Evolutionary conservation across 2,113 vertebrate species (phyloP), one percentile per base, ranked within the genome.

Genomic region (Stigmatopora argus): DNA sequence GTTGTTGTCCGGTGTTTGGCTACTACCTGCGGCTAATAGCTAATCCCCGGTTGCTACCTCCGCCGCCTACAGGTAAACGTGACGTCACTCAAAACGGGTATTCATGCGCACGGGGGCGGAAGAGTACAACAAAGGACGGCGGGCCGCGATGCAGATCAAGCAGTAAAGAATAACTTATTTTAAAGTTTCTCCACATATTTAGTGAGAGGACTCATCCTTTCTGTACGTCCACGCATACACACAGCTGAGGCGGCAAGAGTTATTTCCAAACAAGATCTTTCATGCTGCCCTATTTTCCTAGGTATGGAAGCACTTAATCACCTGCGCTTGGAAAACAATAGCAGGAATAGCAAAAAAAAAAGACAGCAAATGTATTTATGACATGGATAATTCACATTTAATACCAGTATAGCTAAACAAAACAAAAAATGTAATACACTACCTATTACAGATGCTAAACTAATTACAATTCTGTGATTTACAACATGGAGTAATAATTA

Each of bases 1-100:
- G 51, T 61, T 69, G 65, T 60, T 66, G 78, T 56, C 73, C 71
- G 72, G 47, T 87, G 80, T 78, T 85, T 83, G 81, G 74, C 82
- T 85, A 67, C 84, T 85, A 91, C 87, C 90, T 90, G 88, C 82
- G 83, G 88, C 86, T 89, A 87, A 31, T 88, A 80, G 87, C 90
- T 89, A 86, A 87, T 77, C 66, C 53, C 41, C 15, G 8, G 78
- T 74, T 58, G 66, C 70, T 47, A 64, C 63, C 26, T 47, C 83
- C 74, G 83, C 87, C 85, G 85, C 88, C 83, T 84, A 85, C 86
- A 90, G 87, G 87, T 86, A 75, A 83, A 70, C 4, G 0, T 89
- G 88, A 90, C 87, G 89, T 90, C 89, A 91, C 67, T 0, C 2
- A 35, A 78, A 71, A 78, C 80, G 80, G 72, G 73, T 66, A 52